Evolutionary conservation across 2,113 vertebrate genomes (phyloP).

Genomic region (Tupaia chinensis): DNA sequence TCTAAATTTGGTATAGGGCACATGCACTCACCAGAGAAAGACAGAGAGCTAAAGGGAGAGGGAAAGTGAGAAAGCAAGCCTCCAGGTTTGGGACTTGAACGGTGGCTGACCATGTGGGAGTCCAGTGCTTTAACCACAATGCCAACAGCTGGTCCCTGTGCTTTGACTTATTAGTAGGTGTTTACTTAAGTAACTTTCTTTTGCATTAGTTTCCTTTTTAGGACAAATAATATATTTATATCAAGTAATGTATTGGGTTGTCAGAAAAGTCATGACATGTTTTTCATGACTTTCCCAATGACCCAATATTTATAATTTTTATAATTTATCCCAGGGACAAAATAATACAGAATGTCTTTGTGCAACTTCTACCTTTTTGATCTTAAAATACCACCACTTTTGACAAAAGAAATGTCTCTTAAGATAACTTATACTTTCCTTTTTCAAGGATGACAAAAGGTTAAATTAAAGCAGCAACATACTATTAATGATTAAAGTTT

Average conservation of each 20-base stretch:
- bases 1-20: too few relatives aligned
- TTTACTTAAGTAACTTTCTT: slow-evolving; percentile 21
- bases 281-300: too few relatives aligned
- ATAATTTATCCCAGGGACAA: neutral
- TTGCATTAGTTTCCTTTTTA: slow-evolving; percentile 44
- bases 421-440: slow-evolving; percentile 38
- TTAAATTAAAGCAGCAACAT: slow-evolving; percentile 6
- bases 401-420: slow-evolving; percentile 29
- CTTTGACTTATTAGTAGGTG: neutral
- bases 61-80: too few relatives aligned
- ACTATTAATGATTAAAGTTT: slow-evolving; percentile 3
- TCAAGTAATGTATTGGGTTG: neutral
- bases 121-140: too few relatives aligned
- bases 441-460: slow-evolving; percentile 52
- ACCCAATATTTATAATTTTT: neutral
- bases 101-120: too few relatives aligned
- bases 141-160: too few relatives aligned
- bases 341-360: slow-evolving; percentile 12
- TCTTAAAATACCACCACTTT: slow-evolving; percentile 44
- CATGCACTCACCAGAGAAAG: too few relatives aligned
- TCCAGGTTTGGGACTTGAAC: too few relatives aligned
- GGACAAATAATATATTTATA: neutral
- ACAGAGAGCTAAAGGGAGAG: too few relatives aligned
- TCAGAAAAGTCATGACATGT: too few relatives aligned
- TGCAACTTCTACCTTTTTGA: neutral